phyloP scores from a whole-genome alignment of 2,888 invertebrate genomes.

The Noctua comes region DNA sequence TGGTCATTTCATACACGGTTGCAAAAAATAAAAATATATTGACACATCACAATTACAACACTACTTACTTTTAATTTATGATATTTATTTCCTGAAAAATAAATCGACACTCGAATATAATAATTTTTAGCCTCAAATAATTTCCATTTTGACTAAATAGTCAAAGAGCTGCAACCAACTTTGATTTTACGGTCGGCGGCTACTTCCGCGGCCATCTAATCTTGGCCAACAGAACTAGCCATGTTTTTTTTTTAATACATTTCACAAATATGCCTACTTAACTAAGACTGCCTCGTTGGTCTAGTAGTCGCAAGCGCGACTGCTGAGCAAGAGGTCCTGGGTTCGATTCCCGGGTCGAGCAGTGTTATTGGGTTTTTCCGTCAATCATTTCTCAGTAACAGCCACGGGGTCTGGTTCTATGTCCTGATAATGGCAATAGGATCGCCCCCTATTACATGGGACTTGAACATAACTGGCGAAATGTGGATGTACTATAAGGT shows the following conservation, averaged over 20 bases:
- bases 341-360: too few species aligned
- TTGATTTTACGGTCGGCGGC: background rate
- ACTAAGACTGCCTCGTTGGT: too few species aligned
- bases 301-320: too few species aligned
- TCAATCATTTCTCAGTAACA: too few species aligned
- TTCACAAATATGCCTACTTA: background rate
- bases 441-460: too few species aligned
- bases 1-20: background rate
- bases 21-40: background rate
- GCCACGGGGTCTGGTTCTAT: too few species aligned
- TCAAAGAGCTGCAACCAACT: background rate
- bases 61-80: background rate
- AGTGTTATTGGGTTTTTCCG: too few species aligned
- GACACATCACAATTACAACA: background rate
- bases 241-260: background rate
- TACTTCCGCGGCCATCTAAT: background rate
- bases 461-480: too few species aligned
- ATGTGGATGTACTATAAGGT: too few species aligned
- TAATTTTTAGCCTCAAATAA: background rate
- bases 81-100: background rate
- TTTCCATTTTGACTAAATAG: background rate
- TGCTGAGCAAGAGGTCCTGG: too few species aligned
- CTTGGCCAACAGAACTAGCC: background rate
- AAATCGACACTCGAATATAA: background rate
- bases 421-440: too few species aligned